Evolutionary conservation across 2,113 vertebrate genomes (phyloP).

Genomic region (Pholis gunnellus): DNA sequence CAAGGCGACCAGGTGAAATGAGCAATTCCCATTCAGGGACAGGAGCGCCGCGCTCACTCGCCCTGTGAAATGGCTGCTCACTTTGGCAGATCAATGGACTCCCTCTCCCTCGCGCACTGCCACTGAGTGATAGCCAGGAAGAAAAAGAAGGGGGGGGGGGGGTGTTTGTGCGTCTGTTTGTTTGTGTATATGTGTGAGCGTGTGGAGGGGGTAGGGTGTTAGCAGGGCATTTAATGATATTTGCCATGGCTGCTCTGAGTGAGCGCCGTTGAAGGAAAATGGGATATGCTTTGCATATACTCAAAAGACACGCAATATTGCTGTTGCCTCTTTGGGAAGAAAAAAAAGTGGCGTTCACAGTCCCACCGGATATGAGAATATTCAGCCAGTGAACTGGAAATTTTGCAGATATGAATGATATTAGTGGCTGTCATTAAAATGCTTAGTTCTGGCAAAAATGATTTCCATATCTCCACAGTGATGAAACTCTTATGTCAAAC

Average conservation of each 20-base stretch:
- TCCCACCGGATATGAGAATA: slow-evolving; percentile 77
- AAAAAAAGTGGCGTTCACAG: slow-evolving; percentile 39
- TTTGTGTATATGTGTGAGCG: slow-evolving; percentile 45
- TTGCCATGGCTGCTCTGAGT: slow-evolving; percentile 68
- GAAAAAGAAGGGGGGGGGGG: slow-evolving; percentile 38
- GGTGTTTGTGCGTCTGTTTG: slow-evolving; percentile 33
- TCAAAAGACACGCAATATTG: slow-evolving; percentile 78
- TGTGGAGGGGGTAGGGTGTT: slow-evolving; percentile 53
- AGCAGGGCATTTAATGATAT: slow-evolving; percentile 80
- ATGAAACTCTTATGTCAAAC: slow-evolving; percentile 47
- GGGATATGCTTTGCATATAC: slow-evolving; percentile 78
- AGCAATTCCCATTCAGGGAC: slow-evolving; percentile 80
- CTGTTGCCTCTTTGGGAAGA: slow-evolving; percentile 65
- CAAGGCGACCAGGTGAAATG: slow-evolving; percentile 77
- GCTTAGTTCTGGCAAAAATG: slow-evolving; percentile 60
- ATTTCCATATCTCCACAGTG: slow-evolving; percentile 52
- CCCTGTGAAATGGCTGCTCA: slow-evolving; percentile 76
- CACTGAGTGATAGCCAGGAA: slow-evolving; percentile 70
- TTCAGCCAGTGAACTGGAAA: slow-evolving; percentile 68
- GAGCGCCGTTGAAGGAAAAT: slow-evolving; percentile 71
- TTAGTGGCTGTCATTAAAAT: slow-evolving; percentile 73
- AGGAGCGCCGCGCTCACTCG: slow-evolving; percentile 48
- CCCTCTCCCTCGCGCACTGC: slow-evolving; percentile 65
- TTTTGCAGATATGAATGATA: slow-evolving; percentile 74
- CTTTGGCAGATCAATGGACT: slow-evolving; percentile 80